These are phyloP conservation scores for Empis stercorea DNA, from an alignment of 2,888 invertebrate species.

Conservation along the genomic window DNA sequence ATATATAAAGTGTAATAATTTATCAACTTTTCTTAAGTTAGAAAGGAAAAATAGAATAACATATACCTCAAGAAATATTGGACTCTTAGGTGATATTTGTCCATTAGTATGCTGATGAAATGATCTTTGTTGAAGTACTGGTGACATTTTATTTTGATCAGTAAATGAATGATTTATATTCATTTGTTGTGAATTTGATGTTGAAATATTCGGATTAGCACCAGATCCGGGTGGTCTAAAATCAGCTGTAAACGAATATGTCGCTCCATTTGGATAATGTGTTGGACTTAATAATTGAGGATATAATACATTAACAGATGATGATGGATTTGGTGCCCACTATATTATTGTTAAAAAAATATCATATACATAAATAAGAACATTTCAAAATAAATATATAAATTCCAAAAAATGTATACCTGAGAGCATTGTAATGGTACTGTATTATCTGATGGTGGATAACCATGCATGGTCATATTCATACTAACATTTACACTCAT, in stretches of 20 bases:
- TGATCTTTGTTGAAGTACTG: slow-evolving; percentile 9
- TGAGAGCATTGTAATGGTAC: slow-evolving; percentile 48
- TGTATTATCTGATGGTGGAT: slow-evolving; percentile 33
- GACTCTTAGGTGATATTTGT: slow-evolving; percentile 10
- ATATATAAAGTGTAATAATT: no score
- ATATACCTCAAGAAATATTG: background rate
- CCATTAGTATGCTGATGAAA: slow-evolving; percentile 18
- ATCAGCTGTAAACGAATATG: slow-evolving; percentile 74
- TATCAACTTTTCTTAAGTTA: no score
- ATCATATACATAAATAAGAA: background rate
- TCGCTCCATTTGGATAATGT: slow-evolving; percentile 52
- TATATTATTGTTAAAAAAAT: slow-evolving; percentile 41
- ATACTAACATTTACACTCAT: slow-evolving; percentile 92
- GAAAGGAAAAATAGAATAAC: no score
- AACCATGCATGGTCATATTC: slow-evolving; percentile 95
- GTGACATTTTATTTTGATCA: background rate
- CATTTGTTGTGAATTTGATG: background rate
- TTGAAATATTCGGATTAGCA: slow-evolving; percentile 27
- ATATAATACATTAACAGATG: slow-evolving; percentile 50
- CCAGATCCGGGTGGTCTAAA: slow-evolving; percentile 49
- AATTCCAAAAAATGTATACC: slow-evolving; percentile 30
- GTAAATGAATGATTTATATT: background rate
- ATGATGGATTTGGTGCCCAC: slow-evolving; percentile 52
- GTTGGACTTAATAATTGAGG: slow-evolving; percentile 54
- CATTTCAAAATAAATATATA: background rate